phyloP scores from a whole-genome alignment of 2,888 invertebrate species.

The Argynnis bischoffii region DNA sequence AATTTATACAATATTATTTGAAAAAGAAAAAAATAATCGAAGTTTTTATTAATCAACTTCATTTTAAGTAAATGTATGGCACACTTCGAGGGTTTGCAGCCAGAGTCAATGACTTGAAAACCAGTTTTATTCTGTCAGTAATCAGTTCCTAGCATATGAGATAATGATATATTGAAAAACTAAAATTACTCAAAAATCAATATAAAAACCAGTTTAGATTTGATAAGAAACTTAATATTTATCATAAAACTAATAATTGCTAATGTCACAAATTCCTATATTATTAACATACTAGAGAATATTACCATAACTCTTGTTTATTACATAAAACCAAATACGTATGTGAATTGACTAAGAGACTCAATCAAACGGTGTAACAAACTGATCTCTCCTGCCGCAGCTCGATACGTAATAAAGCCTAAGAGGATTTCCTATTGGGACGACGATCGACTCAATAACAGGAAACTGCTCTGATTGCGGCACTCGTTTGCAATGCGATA shows the following conservation, averaged over 20 bases:
- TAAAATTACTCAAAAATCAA: background rate
- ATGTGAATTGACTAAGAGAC: background rate
- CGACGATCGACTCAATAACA: conserved; percentile 26
- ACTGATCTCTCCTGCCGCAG: background rate
- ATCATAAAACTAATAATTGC: too few species aligned
- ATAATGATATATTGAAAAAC: background rate
- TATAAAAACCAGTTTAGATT: too few species aligned
- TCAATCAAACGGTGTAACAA: conserved; percentile 9
- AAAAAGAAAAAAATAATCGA: too few species aligned
- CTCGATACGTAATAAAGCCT: conserved; percentile 24
- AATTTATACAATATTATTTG: too few species aligned
- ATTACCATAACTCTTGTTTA: too few species aligned
- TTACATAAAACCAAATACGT: too few species aligned
- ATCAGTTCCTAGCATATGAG: background rate
- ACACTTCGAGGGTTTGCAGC: conserved; percentile 11
- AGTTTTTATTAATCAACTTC: too few species aligned
- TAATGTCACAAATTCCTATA: too few species aligned
- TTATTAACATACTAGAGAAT: too few species aligned
- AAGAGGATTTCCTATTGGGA: conserved; percentile 35
- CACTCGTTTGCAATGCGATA: conserved; percentile 3
- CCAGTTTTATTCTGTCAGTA: conserved; percentile 19
- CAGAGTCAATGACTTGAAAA: conserved; percentile 25
- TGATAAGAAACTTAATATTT: too few species aligned
- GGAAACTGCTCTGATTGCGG: conserved; percentile 25
- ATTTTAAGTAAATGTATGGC: background rate